Base-by-base conservation (phyloP, 2,113 vertebrate species). In the Pterocles orientalis region DNA sequence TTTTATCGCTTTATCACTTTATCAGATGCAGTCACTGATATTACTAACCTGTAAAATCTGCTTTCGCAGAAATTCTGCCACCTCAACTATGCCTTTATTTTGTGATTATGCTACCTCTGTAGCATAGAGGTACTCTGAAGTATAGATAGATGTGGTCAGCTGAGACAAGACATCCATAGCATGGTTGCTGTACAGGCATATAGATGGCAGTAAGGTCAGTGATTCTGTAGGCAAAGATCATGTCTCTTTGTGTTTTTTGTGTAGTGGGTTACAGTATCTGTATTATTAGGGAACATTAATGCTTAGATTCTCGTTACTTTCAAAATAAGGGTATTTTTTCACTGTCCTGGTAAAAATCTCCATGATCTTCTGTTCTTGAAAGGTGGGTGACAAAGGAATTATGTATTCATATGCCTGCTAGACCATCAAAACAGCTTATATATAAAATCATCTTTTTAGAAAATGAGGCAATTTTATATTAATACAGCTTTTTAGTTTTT, bases 361-460 rank as follows among this genome's bases (percentile, higher is more conserved):
- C 24, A 41, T 26, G 23, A 50, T 61, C 29, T 68, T 88, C 48
- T 69, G 6, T 69, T 76, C 50, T 18, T 88, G 15, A 47, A 75
- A 70, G 56, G 43, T 41, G 12, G 33, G 10, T 5, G 6, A 69
- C 34, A 88, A 68, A 64, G 20, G 13, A 93, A 62, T 85, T 71
- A 69, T 64, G 7, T n/a, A 47, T 88, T 86, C 33, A 54, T 73
- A 65, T 68, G 43, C 43, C 92, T 82, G 18, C 29, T 78, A 81
- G 54, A 75, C 43, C 43, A 83, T 71, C 64, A 66, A 88, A 97
- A 78, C 76, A 81, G 45, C 53, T 78, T 90, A 62, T 75, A 24
- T 94, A 66, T 81, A 62, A 84, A 94, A 81, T 57, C 28, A 9
- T 71, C 39, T 26, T 93, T 90, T 90, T 64, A 88, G 86, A 92